phyloP scores from a whole-genome alignment of 2,113 vertebrate genomes.

The Rhinopomastus cyanomelas region DNA sequence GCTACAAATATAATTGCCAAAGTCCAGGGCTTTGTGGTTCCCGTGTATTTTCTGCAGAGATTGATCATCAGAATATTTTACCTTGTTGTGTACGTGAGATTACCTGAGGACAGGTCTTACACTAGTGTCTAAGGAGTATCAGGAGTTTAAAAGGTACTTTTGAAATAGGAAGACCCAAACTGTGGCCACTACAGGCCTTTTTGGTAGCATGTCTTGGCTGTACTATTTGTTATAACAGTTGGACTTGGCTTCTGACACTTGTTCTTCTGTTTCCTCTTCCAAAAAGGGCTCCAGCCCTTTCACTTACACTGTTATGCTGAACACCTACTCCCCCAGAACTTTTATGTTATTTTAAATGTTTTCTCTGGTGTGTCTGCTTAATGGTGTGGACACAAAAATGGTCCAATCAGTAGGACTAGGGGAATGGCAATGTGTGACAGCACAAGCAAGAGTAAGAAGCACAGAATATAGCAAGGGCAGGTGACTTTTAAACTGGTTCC shows the following conservation, averaged over 20 bases:
- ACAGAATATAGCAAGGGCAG: background rate
- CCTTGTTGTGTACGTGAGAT: background rate
- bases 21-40: background rate
- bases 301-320: background rate
- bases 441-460: background rate
- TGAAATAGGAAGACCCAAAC: background rate
- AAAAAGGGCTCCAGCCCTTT: background rate
- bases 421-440: background rate
- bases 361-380: background rate
- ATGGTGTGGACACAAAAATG: background rate
- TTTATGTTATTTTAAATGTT: background rate
- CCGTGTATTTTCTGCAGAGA: background rate
- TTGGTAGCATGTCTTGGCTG: background rate
- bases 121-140: background rate
- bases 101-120: background rate
- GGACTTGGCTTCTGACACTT: background rate
- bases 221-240: background rate
- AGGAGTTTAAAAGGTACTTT: background rate
- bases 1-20: background rate
- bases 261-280: background rate
- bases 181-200: rapidly evolving
- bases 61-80: background rate
- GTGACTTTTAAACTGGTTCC: background rate
- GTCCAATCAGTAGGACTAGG: background rate
- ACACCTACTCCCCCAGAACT: background rate